Conservation (phyloP, 1,140 invertebrate species). For the Cherax quadricarinatus region DNA sequence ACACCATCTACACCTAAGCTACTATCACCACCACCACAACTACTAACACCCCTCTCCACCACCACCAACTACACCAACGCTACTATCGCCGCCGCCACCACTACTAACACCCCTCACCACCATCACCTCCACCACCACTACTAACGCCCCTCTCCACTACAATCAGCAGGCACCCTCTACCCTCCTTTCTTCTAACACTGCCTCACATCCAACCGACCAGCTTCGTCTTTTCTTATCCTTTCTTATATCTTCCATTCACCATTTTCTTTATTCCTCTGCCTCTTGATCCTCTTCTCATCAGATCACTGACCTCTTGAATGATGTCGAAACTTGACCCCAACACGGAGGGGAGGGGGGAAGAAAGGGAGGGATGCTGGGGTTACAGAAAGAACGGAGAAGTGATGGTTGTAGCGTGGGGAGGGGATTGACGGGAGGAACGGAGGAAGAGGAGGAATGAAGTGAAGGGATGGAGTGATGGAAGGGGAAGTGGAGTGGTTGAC, state of each 20-base stretch:
- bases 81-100: background rate
- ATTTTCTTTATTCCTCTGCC: too few relatives aligned
- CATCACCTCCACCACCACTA: background rate
- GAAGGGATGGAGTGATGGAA: background rate
- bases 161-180: background rate
- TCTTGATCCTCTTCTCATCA: background rate
- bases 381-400: too few relatives aligned
- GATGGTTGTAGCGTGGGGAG: too few relatives aligned
- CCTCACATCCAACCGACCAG: background rate
- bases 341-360: background rate
- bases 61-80: background rate
- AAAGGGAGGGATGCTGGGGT: background rate
- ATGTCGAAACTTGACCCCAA: background rate
- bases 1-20: too few relatives aligned
- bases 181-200: background rate
- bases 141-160: background rate
- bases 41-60: background rate
- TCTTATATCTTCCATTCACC: background rate
- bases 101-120: background rate
- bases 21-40: background rate
- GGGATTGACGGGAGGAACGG: background rate
- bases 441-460: background rate
- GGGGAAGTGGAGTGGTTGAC: too few relatives aligned
- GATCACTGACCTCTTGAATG: conserved; percentile 37
- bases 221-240: background rate